Evolutionary conservation across 2,888 invertebrate genomes (phyloP).

Genomic region (Cephus nigrinus): DNA sequence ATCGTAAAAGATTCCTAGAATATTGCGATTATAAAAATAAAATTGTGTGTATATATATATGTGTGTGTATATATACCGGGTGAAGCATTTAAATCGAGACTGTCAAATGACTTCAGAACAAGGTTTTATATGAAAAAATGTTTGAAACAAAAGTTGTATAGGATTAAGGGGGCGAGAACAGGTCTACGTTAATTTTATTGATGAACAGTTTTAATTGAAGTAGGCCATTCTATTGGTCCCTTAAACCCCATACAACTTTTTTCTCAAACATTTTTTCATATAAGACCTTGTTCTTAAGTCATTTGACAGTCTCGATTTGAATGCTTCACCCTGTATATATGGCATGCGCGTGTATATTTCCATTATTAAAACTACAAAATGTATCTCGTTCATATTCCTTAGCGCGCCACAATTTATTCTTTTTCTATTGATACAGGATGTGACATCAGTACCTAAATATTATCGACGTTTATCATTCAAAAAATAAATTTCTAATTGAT

Average conservation of each 20-base stretch:
- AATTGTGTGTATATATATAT: neutral
- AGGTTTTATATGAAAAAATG: too few relatives aligned
- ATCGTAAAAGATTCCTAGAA: neutral
- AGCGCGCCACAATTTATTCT: neutral
- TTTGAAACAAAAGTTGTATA: too few relatives aligned
- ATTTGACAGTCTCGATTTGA: too few relatives aligned
- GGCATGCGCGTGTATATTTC: neutral
- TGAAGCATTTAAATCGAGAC: too few relatives aligned
- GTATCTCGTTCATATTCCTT: neutral
- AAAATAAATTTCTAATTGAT: neutral
- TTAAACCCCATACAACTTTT: too few relatives aligned
- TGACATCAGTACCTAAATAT: neutral
- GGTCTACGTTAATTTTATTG: too few relatives aligned
- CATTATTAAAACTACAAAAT: neutral
- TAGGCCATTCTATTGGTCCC: too few relatives aligned
- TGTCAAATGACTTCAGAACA: too few relatives aligned
- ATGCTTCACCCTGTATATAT: neutral
- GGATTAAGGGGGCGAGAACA: too few relatives aligned
- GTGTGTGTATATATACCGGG: neutral
- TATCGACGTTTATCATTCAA: neutral
- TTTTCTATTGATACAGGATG: neutral
- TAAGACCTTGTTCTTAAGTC: too few relatives aligned
- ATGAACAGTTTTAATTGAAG: too few relatives aligned
- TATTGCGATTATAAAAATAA: conserved; percentile 2
- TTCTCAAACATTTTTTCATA: too few relatives aligned